Evolutionary conservation across 2,888 invertebrate species (phyloP).

Genomic region (Xestoiulus laeticollis): DNA sequence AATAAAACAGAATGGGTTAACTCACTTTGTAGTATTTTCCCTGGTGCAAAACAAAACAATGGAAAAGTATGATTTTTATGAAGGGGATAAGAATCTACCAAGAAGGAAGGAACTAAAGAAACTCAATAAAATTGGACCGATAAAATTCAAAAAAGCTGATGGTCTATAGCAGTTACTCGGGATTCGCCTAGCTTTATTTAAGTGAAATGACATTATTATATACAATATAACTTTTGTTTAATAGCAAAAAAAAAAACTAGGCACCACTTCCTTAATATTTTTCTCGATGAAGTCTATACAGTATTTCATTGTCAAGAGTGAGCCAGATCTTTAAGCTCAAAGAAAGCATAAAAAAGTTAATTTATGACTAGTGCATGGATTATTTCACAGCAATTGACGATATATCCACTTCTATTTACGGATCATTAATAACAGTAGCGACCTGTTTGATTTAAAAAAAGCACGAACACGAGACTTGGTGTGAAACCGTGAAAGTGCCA

Average conservation of each 20-base stretch:
- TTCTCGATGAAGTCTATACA: background rate
- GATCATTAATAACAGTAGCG: slow-evolving; percentile 1
- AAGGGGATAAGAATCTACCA: background rate
- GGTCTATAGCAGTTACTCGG: no score
- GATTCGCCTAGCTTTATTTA: no score
- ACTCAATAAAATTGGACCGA: no score
- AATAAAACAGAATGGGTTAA: background rate
- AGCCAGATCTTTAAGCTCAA: background rate
- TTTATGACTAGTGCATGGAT: background rate
- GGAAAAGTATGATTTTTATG: background rate
- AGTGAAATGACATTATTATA: background rate
- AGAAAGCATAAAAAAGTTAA: background rate
- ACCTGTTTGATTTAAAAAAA: background rate
- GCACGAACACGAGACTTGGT: background rate
- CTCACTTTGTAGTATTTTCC: background rate
- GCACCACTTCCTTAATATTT: background rate
- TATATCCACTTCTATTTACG: background rate
- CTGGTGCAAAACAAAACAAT: background rate
- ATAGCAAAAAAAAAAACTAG: background rate
- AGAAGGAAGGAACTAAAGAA: background rate
- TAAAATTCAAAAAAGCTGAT: background rate
- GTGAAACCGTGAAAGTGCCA: background rate
- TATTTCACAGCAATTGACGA: background rate
- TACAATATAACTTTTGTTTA: background rate
- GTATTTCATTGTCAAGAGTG: background rate